Base-by-base conservation (phyloP, 2,797 vertebrate genomes). In the Parotocinclus haroldoi region DNA sequence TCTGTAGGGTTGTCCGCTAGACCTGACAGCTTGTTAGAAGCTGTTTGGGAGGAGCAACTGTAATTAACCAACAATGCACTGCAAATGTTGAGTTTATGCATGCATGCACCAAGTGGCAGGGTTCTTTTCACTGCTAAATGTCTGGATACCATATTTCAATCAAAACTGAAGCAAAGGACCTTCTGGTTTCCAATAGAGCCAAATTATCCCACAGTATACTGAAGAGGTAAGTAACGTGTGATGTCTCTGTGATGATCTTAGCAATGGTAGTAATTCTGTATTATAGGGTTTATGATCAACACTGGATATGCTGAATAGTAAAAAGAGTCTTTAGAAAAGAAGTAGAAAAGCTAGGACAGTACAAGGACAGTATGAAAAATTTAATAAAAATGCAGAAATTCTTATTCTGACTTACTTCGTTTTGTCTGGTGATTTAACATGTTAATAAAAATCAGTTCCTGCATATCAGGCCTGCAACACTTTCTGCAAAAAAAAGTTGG, bases 1-100 rank as follows among this genome's bases (percentile, higher is more conserved):
- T 5, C 27, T 27, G 27, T 27, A 27, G 27, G 27, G 27, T 5
- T 27, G 27, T 27, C 27, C 36, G 27, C 18, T 59, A 9, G 19
- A 10, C 6, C 17, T 45, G 57, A 5, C 19, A 9, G 40, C 40
- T 11, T 42, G 48, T 50, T 9, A 14, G 7, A 14, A 50, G 48
- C 7, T 50, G 63, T 65, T 44, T 70, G 82, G 87, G 85, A 85
- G 86, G 86, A 79, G 80, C 80, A 65, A 80, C 45, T 40, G 10
- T 54, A 76, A 63, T 70, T 27, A 76, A 58, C 38, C 63, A 79
- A 82, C 81, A 82, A 84, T 60, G 75, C 71, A 8, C 50, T 36
- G 49, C 45, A 76, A 84, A 73, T 14, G 14, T 66, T 76, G 16
- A 40, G 42, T 39, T 56, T 53, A 46, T 18, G 40, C 50, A 57